Evolutionary conservation across 2,888 invertebrate genomes (phyloP).

Genomic region (Scrobipalpa costella): DNA sequence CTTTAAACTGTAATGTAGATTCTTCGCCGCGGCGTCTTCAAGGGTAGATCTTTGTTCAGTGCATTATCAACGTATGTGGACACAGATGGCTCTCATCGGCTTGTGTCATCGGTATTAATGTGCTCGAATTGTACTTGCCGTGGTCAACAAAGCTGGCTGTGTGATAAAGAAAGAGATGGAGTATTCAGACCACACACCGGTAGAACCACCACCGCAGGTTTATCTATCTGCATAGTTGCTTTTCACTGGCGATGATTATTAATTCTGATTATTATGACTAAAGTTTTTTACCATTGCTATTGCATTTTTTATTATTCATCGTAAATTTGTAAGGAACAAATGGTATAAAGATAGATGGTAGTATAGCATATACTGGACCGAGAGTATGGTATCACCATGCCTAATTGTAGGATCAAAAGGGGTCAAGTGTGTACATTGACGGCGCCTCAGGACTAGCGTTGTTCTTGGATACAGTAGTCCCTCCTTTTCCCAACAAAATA

Average conservation of each 20-base stretch:
- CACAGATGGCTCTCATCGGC: slow-evolving; percentile 77
- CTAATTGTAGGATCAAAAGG: slow-evolving; percentile 81
- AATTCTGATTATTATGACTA: not conserved
- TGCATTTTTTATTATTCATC: not conserved
- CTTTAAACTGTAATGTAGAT: slow-evolving; percentile 37
- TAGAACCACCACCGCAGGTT: slow-evolving; percentile 43
- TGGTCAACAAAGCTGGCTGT: slow-evolving; percentile 71
- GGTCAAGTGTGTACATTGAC: slow-evolving; percentile 80
- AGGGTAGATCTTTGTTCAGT: slow-evolving; percentile 72
- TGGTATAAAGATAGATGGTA: not conserved
- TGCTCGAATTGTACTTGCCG: slow-evolving; percentile 71
- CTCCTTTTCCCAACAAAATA: slow-evolving; percentile 27
- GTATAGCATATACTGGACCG: not conserved
- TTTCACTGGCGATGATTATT: slow-evolving; percentile 12
- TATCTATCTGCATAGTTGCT: slow-evolving; percentile 19
- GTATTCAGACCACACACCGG: slow-evolving; percentile 75
- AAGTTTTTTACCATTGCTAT: not conserved
- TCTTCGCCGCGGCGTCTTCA: slow-evolving; percentile 56
- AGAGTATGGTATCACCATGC: slow-evolving; percentile 67
- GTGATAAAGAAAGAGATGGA: slow-evolving; percentile 63
- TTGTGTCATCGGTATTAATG: slow-evolving; percentile 79
- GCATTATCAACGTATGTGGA: slow-evolving; percentile 70
- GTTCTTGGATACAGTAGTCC: slow-evolving; percentile 50
- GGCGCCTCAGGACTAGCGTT: slow-evolving; percentile 77
- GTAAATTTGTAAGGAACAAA: slow-evolving; percentile 1